Evolutionary conservation across 2,888 invertebrate genomes (phyloP), one percentile per base, ranked within the genome.

Genomic region (Acanthopleura granulata): DNA sequence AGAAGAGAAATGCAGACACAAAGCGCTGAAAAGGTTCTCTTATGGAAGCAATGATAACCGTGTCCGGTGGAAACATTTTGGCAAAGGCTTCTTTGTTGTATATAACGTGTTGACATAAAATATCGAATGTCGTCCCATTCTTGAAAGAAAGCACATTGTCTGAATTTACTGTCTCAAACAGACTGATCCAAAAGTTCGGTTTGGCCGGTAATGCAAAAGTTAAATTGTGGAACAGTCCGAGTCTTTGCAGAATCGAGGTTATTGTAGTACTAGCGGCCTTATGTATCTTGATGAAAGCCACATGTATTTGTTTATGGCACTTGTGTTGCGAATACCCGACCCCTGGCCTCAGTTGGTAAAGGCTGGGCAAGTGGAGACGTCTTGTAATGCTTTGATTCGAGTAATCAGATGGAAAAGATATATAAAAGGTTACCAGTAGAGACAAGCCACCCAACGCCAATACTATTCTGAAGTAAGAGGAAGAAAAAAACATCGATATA

Each of bases 1-100:
- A 40, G 9, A 6, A 40, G 4, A 40, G 9, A 9, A 40, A 40
- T 6, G 40, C 3, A 3, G 80, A 79, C 62, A 62, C 73, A 62
- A 80, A 80, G 14, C 74, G 72, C 0, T 57, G 27, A 69, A 76
- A 78, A 4, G 80, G 80, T 69, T 80, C 77, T 62, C 80, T 71
- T 1, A 80, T 75, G 11, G 79, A 76, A 30, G 79, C 80, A 16
- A 78, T 69, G 27, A 73, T 57, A 14, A 72, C 71, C 4, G 77
- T 50, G 49, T 79, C 79, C 15, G 18, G n/a, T 1, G 78, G 80
- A 51, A 80, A 30, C 4, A 6, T 6, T 9, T 40, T 40, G 4
- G 3, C 9, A 40, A 40, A 40, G 4, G 40, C 40, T 9, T 6
- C 40, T 40, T 40, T 3, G 40, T 9, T 40, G 40, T 40, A 40